phyloP scores from a whole-genome alignment of 2,888 invertebrate genomes.

The Tachystola acroxantha region DNA sequence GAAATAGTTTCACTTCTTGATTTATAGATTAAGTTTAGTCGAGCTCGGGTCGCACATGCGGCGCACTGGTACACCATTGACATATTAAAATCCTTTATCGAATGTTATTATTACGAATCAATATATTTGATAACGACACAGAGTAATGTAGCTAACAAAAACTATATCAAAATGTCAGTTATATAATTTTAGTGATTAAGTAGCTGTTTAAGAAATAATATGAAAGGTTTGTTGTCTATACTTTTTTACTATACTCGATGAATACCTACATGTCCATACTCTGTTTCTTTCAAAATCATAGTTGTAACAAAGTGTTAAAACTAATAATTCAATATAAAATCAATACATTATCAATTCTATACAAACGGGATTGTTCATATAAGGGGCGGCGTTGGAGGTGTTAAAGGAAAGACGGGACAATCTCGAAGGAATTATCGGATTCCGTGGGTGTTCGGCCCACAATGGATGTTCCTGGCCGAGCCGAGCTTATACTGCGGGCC shows the following conservation, averaged over 20 bases:
- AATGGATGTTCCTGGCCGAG: slow-evolving; percentile 69
- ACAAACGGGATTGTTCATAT: slow-evolving; percentile 34
- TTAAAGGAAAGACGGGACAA: slow-evolving; percentile 72
- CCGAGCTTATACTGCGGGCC: slow-evolving; percentile 65
- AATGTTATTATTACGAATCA: slow-evolving; percentile 24
- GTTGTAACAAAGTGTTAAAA: too few relatives aligned
- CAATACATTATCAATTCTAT: slow-evolving; percentile 28
- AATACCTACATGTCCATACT: too few relatives aligned
- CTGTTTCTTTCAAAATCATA: too few relatives aligned
- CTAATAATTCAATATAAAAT: too few relatives aligned
- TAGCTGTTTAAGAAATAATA: too few relatives aligned
- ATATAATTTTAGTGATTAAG: too few relatives aligned
- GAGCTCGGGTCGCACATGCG: slow-evolving; percentile 55
- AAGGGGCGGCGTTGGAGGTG: slow-evolving; percentile 53
- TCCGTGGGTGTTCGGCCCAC: slow-evolving; percentile 62
- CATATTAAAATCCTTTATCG: slow-evolving; percentile 58
- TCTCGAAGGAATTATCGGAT: slow-evolving; percentile 75
- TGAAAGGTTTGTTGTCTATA: too few relatives aligned
- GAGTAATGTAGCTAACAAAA: too few relatives aligned
- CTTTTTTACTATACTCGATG: too few relatives aligned
- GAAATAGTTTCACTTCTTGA: slow-evolving; percentile 79
- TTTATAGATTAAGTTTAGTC: slow-evolving; percentile 76
- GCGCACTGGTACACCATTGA: slow-evolving; percentile 48
- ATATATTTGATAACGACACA: too few relatives aligned
- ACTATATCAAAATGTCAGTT: too few relatives aligned